Evolutionary conservation across 2,113 vertebrate genomes (phyloP), one percentile per base, ranked within the genome.

Genomic region (Misgurnus anguillicaudatus): DNA sequence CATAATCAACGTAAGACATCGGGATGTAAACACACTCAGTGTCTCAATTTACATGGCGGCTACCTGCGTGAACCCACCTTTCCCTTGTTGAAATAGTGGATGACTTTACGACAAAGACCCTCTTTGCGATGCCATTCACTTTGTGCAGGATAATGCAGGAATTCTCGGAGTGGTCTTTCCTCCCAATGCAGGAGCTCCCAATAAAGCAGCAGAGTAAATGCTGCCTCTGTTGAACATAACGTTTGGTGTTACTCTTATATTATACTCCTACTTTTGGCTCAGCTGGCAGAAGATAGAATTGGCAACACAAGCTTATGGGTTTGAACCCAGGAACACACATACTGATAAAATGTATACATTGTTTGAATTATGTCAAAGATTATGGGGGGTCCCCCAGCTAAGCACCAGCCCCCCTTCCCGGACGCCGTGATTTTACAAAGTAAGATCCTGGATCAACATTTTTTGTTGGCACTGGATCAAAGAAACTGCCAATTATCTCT

Each of bases 41-140:
- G 24, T 31, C 24, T 51, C 10, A 13, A 51, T 0, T 11, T 51
- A 11, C 10, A 48, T 11, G 10, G 5, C 47, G 3, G 9, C 11
- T 11, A 48, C 9, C 3, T 4, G 4, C 13, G 8, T 7, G 16
- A 24, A 19, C 10, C 57, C 82, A 98, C 98, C 94, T 99, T 99
- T 79, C 97, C 97, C 93, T 99, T 99, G 94, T 96, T 98, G 93
- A 99, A 99, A 91, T 97, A 99, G 91, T 99, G 97, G 90, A 98
- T 94, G 86, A 99, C 95, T 88, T 98, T 98, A 82, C 97, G 92
- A 88, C 96, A 96, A 63, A 99, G 94, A 9, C 92, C 94, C 86
- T 99, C 98, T 84, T 99, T 99, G 85, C 97, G 95, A 71, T 98
- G 95, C 97, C 98, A 99, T 91, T 99, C 95, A 4, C 93, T 97